These are phyloP conservation scores for Sprattus sprattus DNA, from an alignment of 2,113 vertebrate genomes.

Conservation along the genomic window DNA sequence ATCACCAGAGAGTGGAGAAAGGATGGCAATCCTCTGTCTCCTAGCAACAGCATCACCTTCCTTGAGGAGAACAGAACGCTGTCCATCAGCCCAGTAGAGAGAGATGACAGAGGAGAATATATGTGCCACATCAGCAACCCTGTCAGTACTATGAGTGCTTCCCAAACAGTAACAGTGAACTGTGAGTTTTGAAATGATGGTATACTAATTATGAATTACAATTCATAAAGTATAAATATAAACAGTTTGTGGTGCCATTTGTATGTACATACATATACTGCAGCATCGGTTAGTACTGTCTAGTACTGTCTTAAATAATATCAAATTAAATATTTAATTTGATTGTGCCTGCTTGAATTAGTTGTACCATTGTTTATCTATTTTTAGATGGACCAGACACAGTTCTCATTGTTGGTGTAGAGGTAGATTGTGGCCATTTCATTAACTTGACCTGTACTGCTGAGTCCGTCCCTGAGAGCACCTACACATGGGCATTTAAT, in stretches of 20 bases:
- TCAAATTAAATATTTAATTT: not conserved
- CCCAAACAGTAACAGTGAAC: slow-evolving; percentile 56
- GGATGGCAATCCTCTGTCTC: slow-evolving; percentile 39
- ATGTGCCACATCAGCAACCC: slow-evolving; percentile 64
- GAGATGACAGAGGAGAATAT: slow-evolving; percentile 53
- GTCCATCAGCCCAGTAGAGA: slow-evolving; percentile 48
- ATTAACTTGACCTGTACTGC: not conserved
- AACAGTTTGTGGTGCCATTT: too few relatives aligned
- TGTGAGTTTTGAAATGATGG: slow-evolving; percentile 55
- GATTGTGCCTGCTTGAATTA: not conserved
- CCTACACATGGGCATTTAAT: not conserved
- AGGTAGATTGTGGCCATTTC: not conserved
- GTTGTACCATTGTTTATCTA: not conserved
- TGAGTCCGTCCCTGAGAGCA: not conserved
- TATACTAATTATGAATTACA: too few relatives aligned
- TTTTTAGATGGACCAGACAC: not conserved
- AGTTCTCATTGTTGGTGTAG: not conserved
- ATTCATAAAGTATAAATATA: too few relatives aligned
- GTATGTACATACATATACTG: too few relatives aligned
- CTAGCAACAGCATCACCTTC: slow-evolving; percentile 46
- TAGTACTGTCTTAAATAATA: too few relatives aligned
- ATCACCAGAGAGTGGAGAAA: slow-evolving; percentile 57
- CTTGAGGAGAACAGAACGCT: slow-evolving; percentile 51
- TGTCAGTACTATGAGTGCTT: slow-evolving; percentile 35
- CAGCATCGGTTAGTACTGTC: too few relatives aligned